Evolutionary conservation across 2,888 invertebrate species (phyloP).

Genomic region (Rapana venosa): DNA sequence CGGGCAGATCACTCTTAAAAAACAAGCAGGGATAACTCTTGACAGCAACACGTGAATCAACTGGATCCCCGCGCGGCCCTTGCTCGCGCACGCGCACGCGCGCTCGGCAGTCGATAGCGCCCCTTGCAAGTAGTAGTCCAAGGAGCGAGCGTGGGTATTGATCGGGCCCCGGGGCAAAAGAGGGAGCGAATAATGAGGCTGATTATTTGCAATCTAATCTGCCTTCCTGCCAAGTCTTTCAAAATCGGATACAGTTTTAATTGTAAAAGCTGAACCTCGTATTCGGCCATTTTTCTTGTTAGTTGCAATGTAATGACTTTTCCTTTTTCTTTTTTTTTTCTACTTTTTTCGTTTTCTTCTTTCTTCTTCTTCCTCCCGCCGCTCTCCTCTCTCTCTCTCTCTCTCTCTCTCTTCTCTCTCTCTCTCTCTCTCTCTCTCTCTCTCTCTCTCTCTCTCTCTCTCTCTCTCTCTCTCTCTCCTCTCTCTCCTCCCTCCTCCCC

Average conservation of each 20-base stretch:
- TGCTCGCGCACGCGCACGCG: not conserved
- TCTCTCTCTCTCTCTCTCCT: not conserved
- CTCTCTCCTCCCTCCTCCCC: no score
- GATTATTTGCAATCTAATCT: slow-evolving; percentile 28
- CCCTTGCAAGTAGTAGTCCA: not conserved
- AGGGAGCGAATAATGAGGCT: not conserved
- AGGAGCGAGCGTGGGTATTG: not conserved
- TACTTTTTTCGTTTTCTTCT: not conserved
- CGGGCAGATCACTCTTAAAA: slow-evolving; percentile 25
- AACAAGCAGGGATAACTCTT: slow-evolving; percentile 25
- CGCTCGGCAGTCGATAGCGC: not conserved
- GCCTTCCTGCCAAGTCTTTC: slow-evolving; percentile 7
- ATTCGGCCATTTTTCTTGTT: slow-evolving; percentile 28
- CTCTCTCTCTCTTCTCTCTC: no score
- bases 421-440: not conserved
- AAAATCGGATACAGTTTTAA: slow-evolving; percentile 33
- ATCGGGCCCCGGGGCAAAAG: not conserved
- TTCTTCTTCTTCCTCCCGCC: not conserved
- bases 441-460: not conserved
- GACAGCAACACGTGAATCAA: slow-evolving; percentile 31
- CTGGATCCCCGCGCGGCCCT: slow-evolving; percentile 8
- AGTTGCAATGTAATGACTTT: slow-evolving; percentile 30
- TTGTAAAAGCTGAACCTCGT: slow-evolving; percentile 32
- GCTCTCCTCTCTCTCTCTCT: not conserved
- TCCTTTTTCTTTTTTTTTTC: not conserved